Conservation (phyloP, 2,113 vertebrate species). For the Cyanocitta stelleri region DNA sequence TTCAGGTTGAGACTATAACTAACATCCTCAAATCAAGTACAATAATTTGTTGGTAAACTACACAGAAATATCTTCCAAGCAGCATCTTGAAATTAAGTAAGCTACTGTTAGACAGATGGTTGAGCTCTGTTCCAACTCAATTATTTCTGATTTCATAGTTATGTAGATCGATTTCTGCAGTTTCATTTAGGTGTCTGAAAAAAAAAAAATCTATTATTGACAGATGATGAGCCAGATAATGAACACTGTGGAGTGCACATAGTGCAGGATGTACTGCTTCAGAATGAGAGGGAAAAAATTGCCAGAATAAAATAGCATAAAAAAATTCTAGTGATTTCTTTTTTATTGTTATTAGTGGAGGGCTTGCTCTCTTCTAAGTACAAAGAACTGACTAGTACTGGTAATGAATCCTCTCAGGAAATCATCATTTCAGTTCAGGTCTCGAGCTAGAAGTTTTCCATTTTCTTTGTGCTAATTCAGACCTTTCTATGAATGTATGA, state of each 20-base stretch:
- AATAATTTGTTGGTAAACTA: not conserved
- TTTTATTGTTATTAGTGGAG: not conserved
- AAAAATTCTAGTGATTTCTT: not conserved
- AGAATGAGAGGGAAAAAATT: not conserved
- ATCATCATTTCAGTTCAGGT: not conserved
- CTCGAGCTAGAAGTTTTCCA: not conserved
- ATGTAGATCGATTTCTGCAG: not conserved
- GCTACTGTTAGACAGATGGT: not conserved
- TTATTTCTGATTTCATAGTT: constrained; percentile 1
- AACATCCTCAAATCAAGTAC: not conserved
- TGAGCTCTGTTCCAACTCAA: not conserved
- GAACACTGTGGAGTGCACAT: not conserved
- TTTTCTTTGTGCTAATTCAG: not conserved
- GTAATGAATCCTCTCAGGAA: not conserved
- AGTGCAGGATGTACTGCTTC: not conserved
- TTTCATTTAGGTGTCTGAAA: not conserved
- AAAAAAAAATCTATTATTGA: not conserved
- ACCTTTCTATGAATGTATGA: not conserved
- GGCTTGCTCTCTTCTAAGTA: not conserved
- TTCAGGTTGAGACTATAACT: not conserved
- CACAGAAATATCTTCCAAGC: not conserved
- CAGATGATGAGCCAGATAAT: not conserved
- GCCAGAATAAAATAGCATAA: not conserved
- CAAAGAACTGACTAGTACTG: not conserved
- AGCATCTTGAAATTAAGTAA: not conserved